Evolutionary conservation across 1,140 invertebrate species (phyloP).

Genomic region (Chironomus striatipennis): DNA sequence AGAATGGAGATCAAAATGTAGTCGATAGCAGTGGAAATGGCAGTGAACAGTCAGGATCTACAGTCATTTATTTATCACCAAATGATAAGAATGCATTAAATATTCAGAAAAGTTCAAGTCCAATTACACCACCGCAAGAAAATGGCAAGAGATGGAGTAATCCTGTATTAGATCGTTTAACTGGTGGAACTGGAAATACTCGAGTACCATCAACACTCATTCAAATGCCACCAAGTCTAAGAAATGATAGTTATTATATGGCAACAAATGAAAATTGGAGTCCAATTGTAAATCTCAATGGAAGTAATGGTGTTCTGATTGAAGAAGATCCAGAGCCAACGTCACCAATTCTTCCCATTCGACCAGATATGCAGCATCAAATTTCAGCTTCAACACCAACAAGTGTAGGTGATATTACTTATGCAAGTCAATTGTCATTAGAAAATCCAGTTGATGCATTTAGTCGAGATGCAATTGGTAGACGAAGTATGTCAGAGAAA

Average conservation of each 20-base stretch:
- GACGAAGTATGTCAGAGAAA: constrained; percentile 97
- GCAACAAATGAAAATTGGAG: constrained; percentile 48
- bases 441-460: constrained; percentile 63
- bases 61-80: constrained; percentile 51
- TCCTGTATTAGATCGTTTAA: constrained; percentile 76
- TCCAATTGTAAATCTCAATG: constrained; percentile 29
- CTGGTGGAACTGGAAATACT: constrained; percentile 49
- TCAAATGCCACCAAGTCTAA: constrained; percentile 37
- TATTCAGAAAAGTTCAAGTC: constrained; percentile 28
- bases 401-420: constrained; percentile 52
- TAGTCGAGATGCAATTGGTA: constrained; percentile 81
- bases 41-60: constrained; percentile 52
- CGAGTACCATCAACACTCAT: constrained; percentile 28
- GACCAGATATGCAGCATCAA: constrained; percentile 9
- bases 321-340: constrained; percentile 51
- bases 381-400: constrained; percentile 26
- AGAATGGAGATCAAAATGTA: constrained; percentile 37
- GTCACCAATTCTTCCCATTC: constrained; percentile 33
- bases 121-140: background rate
- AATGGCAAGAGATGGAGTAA: constrained; percentile 45
- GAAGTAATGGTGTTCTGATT: constrained; percentile 49
- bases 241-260: constrained; percentile 83
- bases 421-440: constrained; percentile 67
- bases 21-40: constrained; percentile 38
- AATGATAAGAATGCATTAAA: constrained; percentile 34